Percentiles rank a stretch among this genome's conserved stretches.
Evolutionary conservation across 2,888 invertebrate genomes (phyloP).

Genomic region (Synergus umbraculus): DNA sequence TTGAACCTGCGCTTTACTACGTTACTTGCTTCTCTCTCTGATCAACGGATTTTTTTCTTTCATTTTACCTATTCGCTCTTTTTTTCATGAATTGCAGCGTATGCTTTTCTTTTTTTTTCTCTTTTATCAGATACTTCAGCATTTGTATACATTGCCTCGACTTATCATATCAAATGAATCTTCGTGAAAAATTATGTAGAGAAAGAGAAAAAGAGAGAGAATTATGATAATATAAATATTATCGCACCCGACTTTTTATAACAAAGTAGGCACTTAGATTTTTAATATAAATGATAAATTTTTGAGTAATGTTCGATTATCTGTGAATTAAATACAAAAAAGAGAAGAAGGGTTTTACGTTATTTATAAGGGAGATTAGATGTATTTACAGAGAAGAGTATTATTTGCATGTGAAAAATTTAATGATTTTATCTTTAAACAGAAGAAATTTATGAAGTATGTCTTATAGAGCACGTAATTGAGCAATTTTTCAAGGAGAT

Average conservation of each 20-base stretch:
- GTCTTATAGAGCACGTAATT: neutral
- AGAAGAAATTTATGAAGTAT: neutral
- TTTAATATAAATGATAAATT: no score
- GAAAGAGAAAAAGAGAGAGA: neutral
- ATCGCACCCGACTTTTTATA: no score
- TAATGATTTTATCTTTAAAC: neutral
- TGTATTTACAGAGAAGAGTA: no score
- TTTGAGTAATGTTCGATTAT: no score
- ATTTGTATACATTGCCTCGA: neutral
- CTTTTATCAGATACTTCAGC: neutral
- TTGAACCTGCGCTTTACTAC: slow-evolving; percentile 39
- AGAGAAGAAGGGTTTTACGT: no score
- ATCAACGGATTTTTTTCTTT: neutral
- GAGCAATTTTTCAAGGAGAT: neutral
- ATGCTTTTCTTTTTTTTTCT: slow-evolving; percentile 7
- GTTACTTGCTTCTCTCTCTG: slow-evolving; percentile 34
- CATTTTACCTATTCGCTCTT: slow-evolving; percentile 17
- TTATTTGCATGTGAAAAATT: neutral
- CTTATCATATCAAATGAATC: slow-evolving; percentile 15
- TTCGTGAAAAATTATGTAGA: neutral
- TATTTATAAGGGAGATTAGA: no score
- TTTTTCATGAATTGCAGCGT: slow-evolving; percentile 12
- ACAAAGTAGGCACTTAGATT: no score
- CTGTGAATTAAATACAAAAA: no score
- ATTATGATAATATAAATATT: no score